phyloP scores from a whole-genome alignment of 1,140 invertebrate genomes.

The Pachyrhynchus sulphureomaculatus region DNA sequence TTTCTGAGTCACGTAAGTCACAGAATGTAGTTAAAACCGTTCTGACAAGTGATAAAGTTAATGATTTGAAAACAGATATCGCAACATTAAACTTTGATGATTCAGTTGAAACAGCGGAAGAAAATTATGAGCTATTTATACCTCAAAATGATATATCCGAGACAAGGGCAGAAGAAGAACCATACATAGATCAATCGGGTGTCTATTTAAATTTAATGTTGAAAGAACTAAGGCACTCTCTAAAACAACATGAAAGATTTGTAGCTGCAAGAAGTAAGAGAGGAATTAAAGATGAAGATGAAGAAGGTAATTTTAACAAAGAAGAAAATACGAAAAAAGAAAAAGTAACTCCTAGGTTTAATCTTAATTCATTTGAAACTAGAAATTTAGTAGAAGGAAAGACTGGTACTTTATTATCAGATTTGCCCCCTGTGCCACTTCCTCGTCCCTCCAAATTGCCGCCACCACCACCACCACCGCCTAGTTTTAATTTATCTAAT shows the following conservation, averaged over 20 bases:
- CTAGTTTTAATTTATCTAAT: background rate
- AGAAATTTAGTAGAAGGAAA: background rate
- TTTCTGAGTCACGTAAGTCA: background rate
- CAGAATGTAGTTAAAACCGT: background rate
- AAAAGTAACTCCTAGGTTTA: slow-evolving; percentile 18
- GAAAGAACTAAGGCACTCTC: slow-evolving; percentile 29
- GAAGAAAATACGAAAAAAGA: background rate
- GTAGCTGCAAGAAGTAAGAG: slow-evolving; percentile 28
- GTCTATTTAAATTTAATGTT: slow-evolving; percentile 32
- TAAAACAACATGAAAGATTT: slow-evolving; percentile 35
- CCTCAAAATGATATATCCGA: background rate
- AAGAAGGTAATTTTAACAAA: background rate
- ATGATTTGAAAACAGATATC: background rate
- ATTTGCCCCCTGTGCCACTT: background rate
- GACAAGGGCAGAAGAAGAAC: background rate
- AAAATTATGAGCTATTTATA: slow-evolving; percentile 34
- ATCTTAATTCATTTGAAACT: slow-evolving; percentile 4
- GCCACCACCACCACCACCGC: slow-evolving; percentile 18
- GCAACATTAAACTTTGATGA: slow-evolving; percentile 29
- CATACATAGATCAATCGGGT: slow-evolving; percentile 10
- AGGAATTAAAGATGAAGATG: slow-evolving; percentile 24
- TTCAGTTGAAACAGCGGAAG: slow-evolving; percentile 14
- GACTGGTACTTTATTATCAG: background rate
- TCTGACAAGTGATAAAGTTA: background rate
- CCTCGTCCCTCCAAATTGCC: slow-evolving; percentile 4